Base-by-base conservation (phyloP, 1,140 invertebrate species). In the Anoplolepis gracilipes region DNA sequence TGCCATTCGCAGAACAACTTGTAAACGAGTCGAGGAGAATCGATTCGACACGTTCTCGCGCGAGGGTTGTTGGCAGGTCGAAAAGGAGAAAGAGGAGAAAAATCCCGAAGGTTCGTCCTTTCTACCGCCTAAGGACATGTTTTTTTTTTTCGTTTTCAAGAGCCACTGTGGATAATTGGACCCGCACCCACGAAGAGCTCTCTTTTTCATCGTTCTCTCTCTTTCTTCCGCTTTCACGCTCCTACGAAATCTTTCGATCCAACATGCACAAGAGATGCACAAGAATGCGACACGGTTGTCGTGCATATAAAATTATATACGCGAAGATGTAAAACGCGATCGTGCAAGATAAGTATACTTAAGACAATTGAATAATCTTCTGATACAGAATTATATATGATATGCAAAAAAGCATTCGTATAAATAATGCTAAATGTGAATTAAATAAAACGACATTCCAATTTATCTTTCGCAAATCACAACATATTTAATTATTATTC, bases 1-100 rank as follows among this genome's bases (percentile, higher is more conserved):
- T 88, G 87, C 88, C 87, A 88, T 70, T 85, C 67, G 75, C 30
- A 49, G 84, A 72, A 70, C 84, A 85, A 84, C 70, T 89, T 77
- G 87, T 78, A 91, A 91, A 92, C 90, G 88, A 92, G 90, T 91
- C 90, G 90, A 67, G 82, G 75, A 89, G 81, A 92, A 92, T 90
- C 87, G 88, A 92, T 91, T 92, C 90, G 88, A 90, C 72, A 85
- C 89, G 78, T 88, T 65, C 87, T 84, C 62, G 59, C 77, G 57
- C 61, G 61, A 59, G 87, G 77, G 75, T 82, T 89, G 86, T 49
- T 79, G 64, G 77, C 22, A 70, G 16, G 49, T 62, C 33, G 65
- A 81, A 78, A 82, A 42, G 86, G 85, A 90, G 64, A 81, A 70
- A 85, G 76, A 85, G 36, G 46, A 85, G 79, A 86, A 86, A 77